These are phyloP conservation scores for Florisuga fusca DNA, from an alignment of 2,797 vertebrate genomes.

Conservation along the genomic window DNA sequence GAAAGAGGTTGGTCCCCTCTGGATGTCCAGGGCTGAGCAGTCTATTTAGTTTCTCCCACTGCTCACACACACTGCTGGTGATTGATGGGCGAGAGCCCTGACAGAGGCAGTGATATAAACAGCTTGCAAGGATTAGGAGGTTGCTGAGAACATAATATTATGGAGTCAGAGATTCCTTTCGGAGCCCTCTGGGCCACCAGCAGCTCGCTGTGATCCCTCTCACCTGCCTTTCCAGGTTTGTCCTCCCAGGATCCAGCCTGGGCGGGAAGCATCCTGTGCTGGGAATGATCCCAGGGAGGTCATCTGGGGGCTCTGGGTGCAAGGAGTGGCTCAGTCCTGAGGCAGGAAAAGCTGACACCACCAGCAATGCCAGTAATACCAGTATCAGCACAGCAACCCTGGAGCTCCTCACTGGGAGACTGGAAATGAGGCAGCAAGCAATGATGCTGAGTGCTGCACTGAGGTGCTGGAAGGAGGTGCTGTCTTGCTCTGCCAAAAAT, in stretches of 20 bases:
- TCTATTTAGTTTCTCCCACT: not conserved
- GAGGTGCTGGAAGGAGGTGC: not conserved
- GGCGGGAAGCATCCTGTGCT: not conserved
- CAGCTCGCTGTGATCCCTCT: not conserved
- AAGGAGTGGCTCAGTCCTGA: not conserved
- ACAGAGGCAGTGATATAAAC: not conserved
- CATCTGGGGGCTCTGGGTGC: not conserved
- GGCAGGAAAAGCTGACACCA: not conserved
- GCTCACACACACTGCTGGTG: not conserved
- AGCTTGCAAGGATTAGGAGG: not conserved
- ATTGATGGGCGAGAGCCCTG: slow-evolving; percentile 25
- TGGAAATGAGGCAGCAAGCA: not conserved
- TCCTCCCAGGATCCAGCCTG: fast-evolving
- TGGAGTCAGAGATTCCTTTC: not conserved
- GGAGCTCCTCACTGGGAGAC: slow-evolving; percentile 8
- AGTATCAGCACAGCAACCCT: not conserved
- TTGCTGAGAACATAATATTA: slow-evolving; percentile 10
- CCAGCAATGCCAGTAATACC: not conserved
- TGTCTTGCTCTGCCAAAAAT: not conserved
- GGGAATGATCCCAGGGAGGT: not conserved
- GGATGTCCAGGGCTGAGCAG: not conserved
- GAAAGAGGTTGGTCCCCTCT: not conserved
- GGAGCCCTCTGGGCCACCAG: not conserved
- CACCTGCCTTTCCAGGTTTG: not conserved
- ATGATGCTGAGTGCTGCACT: not conserved